Percentiles rank a stretch among this genome's conserved stretches.
Conservation (phyloP, 2,888 invertebrate species). For the Sphaeridia pumilis region DNA sequence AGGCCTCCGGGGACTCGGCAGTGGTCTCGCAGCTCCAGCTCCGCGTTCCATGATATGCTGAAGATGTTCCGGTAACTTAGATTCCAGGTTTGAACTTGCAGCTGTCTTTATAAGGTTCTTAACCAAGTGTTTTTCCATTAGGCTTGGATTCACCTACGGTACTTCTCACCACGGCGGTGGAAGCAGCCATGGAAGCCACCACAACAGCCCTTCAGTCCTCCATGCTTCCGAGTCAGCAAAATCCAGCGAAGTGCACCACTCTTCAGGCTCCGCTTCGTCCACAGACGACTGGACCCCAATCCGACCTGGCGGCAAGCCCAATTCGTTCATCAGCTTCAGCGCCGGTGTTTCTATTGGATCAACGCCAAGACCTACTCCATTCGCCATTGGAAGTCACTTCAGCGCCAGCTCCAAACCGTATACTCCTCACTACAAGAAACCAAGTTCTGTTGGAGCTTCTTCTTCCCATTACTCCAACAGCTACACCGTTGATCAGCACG, state of each 20-base stretch:
- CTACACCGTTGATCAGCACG: not conserved
- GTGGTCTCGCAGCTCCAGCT: constrained; percentile 11
- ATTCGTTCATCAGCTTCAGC: constrained; percentile 18
- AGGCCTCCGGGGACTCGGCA: constrained; percentile 7
- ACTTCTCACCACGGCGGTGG: constrained; percentile 2
- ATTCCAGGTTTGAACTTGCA: not conserved
- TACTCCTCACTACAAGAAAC: not conserved
- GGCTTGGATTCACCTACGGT: constrained; percentile 20
- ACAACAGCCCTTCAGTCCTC: not conserved
- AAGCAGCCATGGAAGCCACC: not conserved
- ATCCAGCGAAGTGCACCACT: not conserved
- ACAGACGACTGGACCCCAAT: constrained; percentile 8
- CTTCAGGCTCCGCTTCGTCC: not conserved
- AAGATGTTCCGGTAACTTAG: constrained; percentile 24
- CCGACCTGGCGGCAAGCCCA: constrained; percentile 5
- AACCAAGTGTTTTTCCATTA: not conserved
- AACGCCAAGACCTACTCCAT: constrained; percentile 10
- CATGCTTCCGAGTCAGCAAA: not conserved
- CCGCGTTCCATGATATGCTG: constrained; percentile 25
- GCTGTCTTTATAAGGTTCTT: not conserved
- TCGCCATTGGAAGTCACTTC: constrained; percentile 13
- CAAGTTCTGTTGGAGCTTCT: not conserved
- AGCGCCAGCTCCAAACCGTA: constrained; percentile 14
- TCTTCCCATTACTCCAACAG: not conserved
- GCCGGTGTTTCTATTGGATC: constrained; percentile 18